Percentiles rank a stretch among this genome's conserved stretches.
phyloP scores from a whole-genome alignment of 2,113 vertebrate species.

The Guaruba guarouba region DNA sequence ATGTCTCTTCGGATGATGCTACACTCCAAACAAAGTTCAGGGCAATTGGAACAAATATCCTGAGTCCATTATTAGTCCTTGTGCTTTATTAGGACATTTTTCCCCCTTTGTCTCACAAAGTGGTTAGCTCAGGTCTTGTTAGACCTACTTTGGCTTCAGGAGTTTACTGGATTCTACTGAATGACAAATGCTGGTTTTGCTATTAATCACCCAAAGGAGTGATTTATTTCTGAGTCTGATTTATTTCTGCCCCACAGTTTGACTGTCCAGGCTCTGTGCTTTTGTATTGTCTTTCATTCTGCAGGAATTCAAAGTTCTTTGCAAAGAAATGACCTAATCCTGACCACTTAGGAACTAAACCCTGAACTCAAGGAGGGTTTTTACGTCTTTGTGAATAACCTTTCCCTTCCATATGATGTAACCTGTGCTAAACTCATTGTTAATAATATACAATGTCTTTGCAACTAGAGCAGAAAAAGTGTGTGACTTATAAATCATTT shows the following conservation, averaged over 20 bases:
- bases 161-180: background rate
- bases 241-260: background rate
- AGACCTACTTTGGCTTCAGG: background rate
- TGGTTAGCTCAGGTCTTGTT: background rate
- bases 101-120: background rate
- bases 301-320: background rate
- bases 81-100: constrained; percentile 19
- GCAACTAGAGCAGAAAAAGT: background rate
- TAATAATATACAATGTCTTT: background rate
- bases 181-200: background rate
- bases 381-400: background rate
- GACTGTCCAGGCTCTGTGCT: background rate
- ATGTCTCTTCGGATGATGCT: constrained; percentile 12
- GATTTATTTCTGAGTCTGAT: constrained; percentile 17
- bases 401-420: background rate
- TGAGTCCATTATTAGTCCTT: constrained; percentile 4
- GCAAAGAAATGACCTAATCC: background rate
- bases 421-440: background rate
- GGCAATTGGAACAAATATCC: constrained; percentile 43
- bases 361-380: fast-evolving
- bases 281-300: background rate
- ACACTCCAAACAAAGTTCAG: constrained; percentile 28
- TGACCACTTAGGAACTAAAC: background rate
- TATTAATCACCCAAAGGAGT: background rate
- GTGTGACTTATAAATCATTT: background rate